These are phyloP conservation scores for Bembecia ichneumoniformis DNA, from an alignment of 2,888 invertebrate species.

Conservation along the genomic window DNA sequence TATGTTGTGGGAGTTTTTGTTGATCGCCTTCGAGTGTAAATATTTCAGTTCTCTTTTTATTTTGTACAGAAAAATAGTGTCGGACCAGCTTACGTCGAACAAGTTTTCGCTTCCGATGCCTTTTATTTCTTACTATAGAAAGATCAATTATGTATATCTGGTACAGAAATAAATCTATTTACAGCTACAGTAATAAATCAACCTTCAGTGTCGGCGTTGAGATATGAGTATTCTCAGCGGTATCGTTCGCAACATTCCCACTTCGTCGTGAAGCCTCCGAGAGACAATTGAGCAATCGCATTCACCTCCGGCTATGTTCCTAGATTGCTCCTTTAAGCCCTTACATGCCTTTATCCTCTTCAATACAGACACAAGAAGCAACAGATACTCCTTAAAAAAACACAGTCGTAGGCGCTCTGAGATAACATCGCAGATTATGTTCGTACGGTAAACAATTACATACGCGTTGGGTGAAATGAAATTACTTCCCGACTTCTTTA, in stretches of 20 bases:
- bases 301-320: slow-evolving; percentile 27
- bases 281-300: slow-evolving; percentile 40
- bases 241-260: slow-evolving; percentile 9
- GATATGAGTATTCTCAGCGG: slow-evolving; percentile 29
- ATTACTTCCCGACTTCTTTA: slow-evolving; percentile 22
- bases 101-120: not conserved
- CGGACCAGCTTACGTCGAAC: not conserved
- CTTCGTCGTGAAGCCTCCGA: slow-evolving; percentile 19
- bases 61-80: slow-evolving; percentile 19
- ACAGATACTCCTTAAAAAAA: not conserved
- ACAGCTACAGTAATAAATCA: slow-evolving; percentile 3
- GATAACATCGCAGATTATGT: slow-evolving; percentile 5
- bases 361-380: slow-evolving; percentile 18
- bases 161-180: not conserved
- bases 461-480: slow-evolving; percentile 16
- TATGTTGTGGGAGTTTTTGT: slow-evolving; percentile 63
- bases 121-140: not conserved
- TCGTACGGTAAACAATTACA: slow-evolving; percentile 12
- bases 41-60: slow-evolving; percentile 50
- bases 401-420: not conserved
- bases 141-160: not conserved
- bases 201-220: slow-evolving; percentile 13
- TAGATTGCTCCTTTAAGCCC: slow-evolving; percentile 11
- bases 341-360: slow-evolving; percentile 4
- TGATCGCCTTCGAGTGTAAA: slow-evolving; percentile 54